These are phyloP conservation scores for Myzus persicae DNA, from an alignment of 1,140 invertebrate species.

Conservation along the genomic window DNA sequence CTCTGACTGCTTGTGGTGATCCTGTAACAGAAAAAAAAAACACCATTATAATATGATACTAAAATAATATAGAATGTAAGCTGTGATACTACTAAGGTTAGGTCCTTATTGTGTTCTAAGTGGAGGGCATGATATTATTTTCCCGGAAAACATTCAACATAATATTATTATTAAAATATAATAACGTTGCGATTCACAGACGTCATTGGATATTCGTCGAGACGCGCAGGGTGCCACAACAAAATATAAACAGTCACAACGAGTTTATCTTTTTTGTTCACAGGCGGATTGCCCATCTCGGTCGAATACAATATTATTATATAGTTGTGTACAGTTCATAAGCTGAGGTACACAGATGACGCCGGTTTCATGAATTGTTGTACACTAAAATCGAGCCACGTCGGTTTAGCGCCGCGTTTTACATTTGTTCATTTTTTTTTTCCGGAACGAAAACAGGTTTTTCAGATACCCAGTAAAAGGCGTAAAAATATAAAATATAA, in stretches of 20 bases:
- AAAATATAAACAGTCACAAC: not conserved
- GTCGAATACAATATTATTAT: no score
- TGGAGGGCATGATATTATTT: not conserved
- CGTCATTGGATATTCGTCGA: not conserved
- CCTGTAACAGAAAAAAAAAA: not conserved
- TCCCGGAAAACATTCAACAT: not conserved
- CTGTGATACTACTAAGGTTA: not conserved
- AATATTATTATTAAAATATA: not conserved
- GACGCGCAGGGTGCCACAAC: not conserved
- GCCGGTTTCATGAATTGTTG: no score
- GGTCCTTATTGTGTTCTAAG: not conserved
- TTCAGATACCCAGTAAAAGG: no score
- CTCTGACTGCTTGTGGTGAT: not conserved
- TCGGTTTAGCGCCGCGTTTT: no score
- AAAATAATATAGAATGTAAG: not conserved
- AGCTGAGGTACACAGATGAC: no score
- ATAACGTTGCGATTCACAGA: not conserved
- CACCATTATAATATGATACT: not conserved
- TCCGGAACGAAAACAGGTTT: no score
- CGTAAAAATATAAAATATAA: no score
- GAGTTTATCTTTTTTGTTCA: not conserved
- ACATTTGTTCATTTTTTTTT: no score
- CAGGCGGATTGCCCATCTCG: no score
- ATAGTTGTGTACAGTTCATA: no score
- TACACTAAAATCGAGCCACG: no score